Evolutionary conservation across 2,888 invertebrate species (phyloP).

Genomic region (Prosopocoilus inquinatus): DNA sequence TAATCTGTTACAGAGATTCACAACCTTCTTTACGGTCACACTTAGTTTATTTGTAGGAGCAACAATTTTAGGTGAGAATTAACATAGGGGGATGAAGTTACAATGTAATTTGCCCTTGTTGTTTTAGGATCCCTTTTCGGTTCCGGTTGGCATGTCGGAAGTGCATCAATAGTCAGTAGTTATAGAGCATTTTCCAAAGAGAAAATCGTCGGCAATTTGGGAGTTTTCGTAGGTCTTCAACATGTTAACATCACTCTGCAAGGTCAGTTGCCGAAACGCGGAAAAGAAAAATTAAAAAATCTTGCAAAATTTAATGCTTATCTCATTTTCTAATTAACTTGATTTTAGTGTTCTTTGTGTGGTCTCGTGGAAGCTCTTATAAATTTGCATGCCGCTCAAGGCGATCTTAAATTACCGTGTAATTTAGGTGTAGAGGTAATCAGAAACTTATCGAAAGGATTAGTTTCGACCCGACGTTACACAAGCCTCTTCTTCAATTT

Average conservation of each 20-base stretch:
- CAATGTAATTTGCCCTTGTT: neutral
- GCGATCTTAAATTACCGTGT: too few relatives aligned
- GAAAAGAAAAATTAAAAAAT: too few relatives aligned
- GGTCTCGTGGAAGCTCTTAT: too few relatives aligned
- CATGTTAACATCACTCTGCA: slow-evolving; percentile 94
- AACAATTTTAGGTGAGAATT: slow-evolving; percentile 80
- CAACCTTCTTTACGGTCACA: slow-evolving; percentile 89
- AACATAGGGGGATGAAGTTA: neutral
- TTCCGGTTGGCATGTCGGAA: slow-evolving; percentile 91
- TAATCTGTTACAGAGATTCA: slow-evolving; percentile 72
- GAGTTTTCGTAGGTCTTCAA: slow-evolving; percentile 88
- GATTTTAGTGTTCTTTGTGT: too few relatives aligned
- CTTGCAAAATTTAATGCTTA: too few relatives aligned
- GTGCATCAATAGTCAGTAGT: slow-evolving; percentile 76
- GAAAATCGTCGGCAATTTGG: slow-evolving; percentile 83
- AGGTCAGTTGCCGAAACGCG: slow-evolving; percentile 58
- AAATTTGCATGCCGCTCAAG: too few relatives aligned
- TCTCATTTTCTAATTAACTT: too few relatives aligned
- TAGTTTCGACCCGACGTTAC: too few relatives aligned
- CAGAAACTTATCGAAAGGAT: too few relatives aligned
- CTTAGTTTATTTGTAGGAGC: slow-evolving; percentile 91
- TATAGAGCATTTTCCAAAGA: slow-evolving; percentile 90
- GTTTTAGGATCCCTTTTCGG: slow-evolving; percentile 83
- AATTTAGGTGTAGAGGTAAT: too few relatives aligned
- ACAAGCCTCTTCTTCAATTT: too few relatives aligned